Evolutionary conservation across 2,797 vertebrate genomes (phyloP).

Genomic region (Acanthopagrus latus): DNA sequence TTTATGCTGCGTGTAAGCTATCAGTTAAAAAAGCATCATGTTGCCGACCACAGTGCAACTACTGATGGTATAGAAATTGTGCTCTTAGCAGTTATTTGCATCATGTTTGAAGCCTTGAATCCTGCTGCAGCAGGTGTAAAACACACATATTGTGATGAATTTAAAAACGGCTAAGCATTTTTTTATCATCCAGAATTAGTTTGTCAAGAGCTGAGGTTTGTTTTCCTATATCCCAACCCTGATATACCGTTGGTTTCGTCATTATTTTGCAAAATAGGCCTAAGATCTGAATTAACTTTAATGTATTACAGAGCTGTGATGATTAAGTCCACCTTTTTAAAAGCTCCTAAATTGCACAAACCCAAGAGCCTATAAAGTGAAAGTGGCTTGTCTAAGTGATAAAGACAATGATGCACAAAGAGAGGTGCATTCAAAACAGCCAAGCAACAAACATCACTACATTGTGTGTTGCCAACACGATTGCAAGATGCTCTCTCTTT

Average conservation of each 20-base stretch:
- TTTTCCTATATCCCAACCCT: constrained; percentile 43
- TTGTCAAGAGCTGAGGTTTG: neutral
- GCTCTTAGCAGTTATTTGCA: constrained; percentile 9
- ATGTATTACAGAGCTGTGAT: constrained; percentile 22
- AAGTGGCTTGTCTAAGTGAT: neutral
- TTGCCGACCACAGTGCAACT: neutral
- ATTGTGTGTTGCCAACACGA: neutral
- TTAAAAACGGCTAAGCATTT: constrained; percentile 29
- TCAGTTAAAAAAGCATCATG: constrained; percentile 6
- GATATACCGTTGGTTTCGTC: constrained; percentile 20
- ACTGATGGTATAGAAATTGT: constrained; percentile 10
- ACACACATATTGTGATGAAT: constrained; percentile 12
- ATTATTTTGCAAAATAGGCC: constrained; percentile 47
- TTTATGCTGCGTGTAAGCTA: constrained; percentile 22
- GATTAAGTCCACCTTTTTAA: constrained; percentile 10
- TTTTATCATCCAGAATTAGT: constrained; percentile 8
- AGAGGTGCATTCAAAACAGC: constrained; percentile 20
- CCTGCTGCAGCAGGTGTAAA: neutral
- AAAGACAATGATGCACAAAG: neutral
- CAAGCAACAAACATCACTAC: constrained; percentile 1
- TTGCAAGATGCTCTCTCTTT: neutral
- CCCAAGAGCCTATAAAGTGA: constrained; percentile 32
- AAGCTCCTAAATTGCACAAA: constrained; percentile 44
- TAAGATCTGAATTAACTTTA: constrained; percentile 14
- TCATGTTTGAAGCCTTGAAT: constrained; percentile 19